A percentile compares a stretch with the other conserved stretches of the same genome.
phyloP scores from a whole-genome alignment of 2,888 invertebrate species.

The Sesamia inferens region DNA sequence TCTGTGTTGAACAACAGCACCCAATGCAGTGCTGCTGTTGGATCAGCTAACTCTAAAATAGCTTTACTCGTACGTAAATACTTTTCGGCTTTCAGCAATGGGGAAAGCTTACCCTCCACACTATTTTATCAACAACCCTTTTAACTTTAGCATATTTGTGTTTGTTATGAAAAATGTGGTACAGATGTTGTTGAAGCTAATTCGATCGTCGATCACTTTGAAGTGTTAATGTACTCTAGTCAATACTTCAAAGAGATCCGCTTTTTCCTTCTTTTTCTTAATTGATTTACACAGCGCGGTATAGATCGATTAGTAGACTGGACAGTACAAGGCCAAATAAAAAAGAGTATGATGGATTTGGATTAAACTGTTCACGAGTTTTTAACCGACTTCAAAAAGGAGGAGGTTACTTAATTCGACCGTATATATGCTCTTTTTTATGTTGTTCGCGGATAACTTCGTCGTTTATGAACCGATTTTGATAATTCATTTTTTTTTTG shows the following conservation, averaged over 20 bases:
- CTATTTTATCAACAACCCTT: slow-evolving; percentile 10
- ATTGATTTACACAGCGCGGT: not conserved
- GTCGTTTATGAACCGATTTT: too few species aligned
- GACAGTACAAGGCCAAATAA: not conserved
- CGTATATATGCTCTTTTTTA: too few species aligned
- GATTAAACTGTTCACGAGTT: not conserved
- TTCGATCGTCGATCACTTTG: slow-evolving; percentile 14
- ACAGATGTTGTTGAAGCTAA: slow-evolving; percentile 33
- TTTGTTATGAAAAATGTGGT: slow-evolving; percentile 25
- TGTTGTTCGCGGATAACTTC: too few species aligned
- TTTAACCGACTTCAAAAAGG: too few species aligned
- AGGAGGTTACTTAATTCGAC: too few species aligned
- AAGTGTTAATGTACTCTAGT: slow-evolving; percentile 5
- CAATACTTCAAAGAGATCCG: too few species aligned
- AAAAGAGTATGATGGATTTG: not conserved
- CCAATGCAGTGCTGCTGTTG: not conserved
- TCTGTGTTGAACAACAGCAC: not conserved
- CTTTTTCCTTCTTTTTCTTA: too few species aligned
- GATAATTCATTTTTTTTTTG: too few species aligned
- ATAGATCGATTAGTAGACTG: not conserved
- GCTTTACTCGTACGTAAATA: slow-evolving; percentile 10
- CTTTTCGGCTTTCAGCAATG: slow-evolving; percentile 14
- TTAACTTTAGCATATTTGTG: slow-evolving; percentile 15
- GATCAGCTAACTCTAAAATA: slow-evolving; percentile 3
- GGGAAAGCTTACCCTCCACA: not conserved